These are phyloP conservation scores for Felis chaus DNA, from an alignment of 2,113 vertebrate species.

Conservation along the genomic window DNA sequence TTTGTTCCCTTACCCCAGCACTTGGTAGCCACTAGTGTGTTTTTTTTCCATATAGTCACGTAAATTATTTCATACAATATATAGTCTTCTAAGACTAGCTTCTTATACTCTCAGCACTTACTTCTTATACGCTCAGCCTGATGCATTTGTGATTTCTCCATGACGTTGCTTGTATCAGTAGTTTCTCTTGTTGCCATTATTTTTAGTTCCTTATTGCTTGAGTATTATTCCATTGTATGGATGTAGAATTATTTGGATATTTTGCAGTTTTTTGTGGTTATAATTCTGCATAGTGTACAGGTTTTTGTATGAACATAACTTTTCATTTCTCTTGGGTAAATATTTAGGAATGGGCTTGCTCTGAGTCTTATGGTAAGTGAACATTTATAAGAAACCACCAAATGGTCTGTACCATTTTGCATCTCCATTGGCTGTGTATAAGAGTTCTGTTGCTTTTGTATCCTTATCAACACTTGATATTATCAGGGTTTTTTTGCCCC, in stretches of 20 bases:
- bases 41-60: background rate
- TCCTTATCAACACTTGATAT: background rate
- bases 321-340: background rate
- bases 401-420: background rate
- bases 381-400: background rate
- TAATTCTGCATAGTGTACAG: background rate
- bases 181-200: background rate
- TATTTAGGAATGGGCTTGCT: background rate
- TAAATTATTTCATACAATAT: background rate
- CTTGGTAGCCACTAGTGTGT: background rate
- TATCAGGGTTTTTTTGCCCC: background rate
- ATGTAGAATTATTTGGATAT: background rate
- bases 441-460: background rate
- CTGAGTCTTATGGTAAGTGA: background rate
- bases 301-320: background rate
- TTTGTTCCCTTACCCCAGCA: background rate
- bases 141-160: background rate
- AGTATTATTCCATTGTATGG: background rate
- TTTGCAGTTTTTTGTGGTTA: slow-evolving; percentile 22
- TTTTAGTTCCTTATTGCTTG: background rate
- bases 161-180: background rate
- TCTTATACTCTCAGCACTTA: background rate
- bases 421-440: background rate
- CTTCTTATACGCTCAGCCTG: background rate
- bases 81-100: background rate